Evolutionary conservation across 2,797 vertebrate species (phyloP).

Genomic region (Macropodus opercularis): DNA sequence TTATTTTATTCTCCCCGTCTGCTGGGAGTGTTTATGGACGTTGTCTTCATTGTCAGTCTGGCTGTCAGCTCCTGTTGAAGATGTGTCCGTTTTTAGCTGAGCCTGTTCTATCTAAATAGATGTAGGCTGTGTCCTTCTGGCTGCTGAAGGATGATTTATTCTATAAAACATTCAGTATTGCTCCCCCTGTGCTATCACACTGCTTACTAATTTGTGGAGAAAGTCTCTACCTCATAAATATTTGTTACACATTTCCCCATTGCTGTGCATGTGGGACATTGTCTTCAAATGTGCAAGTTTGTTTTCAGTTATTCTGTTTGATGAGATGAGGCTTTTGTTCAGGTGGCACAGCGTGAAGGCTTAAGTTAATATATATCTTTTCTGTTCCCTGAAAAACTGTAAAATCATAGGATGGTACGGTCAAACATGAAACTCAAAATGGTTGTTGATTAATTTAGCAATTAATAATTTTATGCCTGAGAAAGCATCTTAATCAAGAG

Average conservation of each 20-base stretch:
- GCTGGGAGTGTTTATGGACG: slow-evolving; percentile 30
- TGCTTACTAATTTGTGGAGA: slow-evolving; percentile 67
- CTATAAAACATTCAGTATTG: slow-evolving; percentile 70
- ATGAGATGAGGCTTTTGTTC: no score
- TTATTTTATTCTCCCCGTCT: slow-evolving; percentile 21
- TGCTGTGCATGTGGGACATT: neutral
- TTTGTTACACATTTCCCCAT: slow-evolving; percentile 21
- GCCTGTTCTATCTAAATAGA: slow-evolving; percentile 46
- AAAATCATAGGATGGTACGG: neutral
- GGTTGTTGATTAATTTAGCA: neutral
- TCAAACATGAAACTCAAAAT: no score
- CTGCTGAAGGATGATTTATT: slow-evolving; percentile 64
- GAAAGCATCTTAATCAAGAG: neutral
- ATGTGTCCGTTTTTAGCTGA: slow-evolving; percentile 48
- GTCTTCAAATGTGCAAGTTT: neutral
- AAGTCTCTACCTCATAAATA: slow-evolving; percentile 41
- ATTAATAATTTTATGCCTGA: neutral
- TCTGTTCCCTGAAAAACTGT: neutral
- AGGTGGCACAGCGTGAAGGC: neutral
- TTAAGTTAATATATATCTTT: neutral
- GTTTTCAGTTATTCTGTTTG: neutral
- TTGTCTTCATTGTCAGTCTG: slow-evolving; percentile 34
- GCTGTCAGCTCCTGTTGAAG: slow-evolving; percentile 42
- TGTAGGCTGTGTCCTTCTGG: slow-evolving; percentile 55
- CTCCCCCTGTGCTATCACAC: slow-evolving; percentile 57